Percentiles rank a stretch among this genome's conserved stretches.
These are phyloP conservation scores for Volucella inflata DNA, from an alignment of 2,888 invertebrate genomes.

Conservation along the genomic window DNA sequence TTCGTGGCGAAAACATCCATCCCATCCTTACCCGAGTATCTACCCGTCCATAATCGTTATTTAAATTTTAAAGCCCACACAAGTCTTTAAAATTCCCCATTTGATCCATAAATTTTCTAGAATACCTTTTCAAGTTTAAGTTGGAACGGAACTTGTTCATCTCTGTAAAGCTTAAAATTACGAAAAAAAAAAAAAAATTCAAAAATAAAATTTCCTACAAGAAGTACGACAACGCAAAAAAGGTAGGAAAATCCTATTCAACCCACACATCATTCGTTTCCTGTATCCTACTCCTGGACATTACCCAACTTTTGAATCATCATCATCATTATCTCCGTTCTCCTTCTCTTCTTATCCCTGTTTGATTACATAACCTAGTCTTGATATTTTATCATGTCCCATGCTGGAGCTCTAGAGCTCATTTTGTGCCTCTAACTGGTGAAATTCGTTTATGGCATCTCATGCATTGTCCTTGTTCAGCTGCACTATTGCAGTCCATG, in stretches of 20 bases:
- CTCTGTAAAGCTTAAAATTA: too few species aligned
- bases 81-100: too few species aligned
- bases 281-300: conserved; percentile 12
- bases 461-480: conserved; percentile 55
- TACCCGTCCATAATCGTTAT: too few species aligned
- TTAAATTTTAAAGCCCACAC: too few species aligned
- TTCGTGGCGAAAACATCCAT: too few species aligned
- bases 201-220: not conserved
- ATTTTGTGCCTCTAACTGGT: conserved; percentile 29
- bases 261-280: conserved; percentile 5
- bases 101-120: too few species aligned
- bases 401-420: conserved; percentile 17
- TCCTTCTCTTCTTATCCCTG: not conserved
- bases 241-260: not conserved
- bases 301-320: conserved; percentile 26
- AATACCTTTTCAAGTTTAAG: too few species aligned
- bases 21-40: too few species aligned
- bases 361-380: conserved; percentile 31
- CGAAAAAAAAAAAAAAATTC: not conserved
- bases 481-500: not conserved
- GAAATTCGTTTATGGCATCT: conserved; percentile 50
- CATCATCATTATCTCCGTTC: not conserved
- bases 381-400: conserved; percentile 29
- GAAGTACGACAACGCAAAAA: not conserved
- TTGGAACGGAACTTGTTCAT: too few species aligned